Conservation (phyloP, 2,113 vertebrate species). For the Zosterops japonicus region DNA sequence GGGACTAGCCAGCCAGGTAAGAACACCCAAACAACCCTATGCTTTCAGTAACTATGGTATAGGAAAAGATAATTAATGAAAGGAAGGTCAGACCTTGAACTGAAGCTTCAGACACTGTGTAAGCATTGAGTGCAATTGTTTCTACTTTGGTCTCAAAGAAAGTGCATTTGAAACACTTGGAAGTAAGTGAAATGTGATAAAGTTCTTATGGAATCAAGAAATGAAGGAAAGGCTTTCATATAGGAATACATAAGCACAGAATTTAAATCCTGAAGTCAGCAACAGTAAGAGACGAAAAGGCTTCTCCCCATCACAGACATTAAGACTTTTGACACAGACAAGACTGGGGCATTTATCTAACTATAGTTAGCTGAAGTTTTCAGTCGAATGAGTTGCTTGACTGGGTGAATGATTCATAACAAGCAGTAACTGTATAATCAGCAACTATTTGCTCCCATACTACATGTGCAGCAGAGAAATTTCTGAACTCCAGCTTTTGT, state of each 20-base stretch:
- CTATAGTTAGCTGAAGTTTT: not conserved
- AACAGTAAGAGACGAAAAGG: not conserved
- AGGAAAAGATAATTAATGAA: not conserved
- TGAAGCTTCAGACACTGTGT: not conserved
- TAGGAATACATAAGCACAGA: not conserved
- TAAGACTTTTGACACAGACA: not conserved
- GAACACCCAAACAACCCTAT: not conserved
- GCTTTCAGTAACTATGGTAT: not conserved
- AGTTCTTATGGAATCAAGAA: not conserved
- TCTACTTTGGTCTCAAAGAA: not conserved
- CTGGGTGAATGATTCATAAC: accelerated
- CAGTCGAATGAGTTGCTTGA: not conserved
- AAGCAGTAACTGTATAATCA: not conserved
- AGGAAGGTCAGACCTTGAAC: not conserved
- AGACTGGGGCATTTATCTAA: not conserved
- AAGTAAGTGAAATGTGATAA: not conserved
- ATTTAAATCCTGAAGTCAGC: not conserved
- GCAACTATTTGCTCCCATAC: not conserved
- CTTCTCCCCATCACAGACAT: not conserved
- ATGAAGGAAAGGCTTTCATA: not conserved
- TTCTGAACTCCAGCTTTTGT: not conserved
- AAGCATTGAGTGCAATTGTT: not conserved
- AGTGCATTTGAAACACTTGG: not conserved
- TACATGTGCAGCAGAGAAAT: not conserved
- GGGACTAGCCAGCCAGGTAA: not conserved